Base-by-base conservation (phyloP, 2,797 vertebrate genomes). In the Selene dorsalis region DNA sequence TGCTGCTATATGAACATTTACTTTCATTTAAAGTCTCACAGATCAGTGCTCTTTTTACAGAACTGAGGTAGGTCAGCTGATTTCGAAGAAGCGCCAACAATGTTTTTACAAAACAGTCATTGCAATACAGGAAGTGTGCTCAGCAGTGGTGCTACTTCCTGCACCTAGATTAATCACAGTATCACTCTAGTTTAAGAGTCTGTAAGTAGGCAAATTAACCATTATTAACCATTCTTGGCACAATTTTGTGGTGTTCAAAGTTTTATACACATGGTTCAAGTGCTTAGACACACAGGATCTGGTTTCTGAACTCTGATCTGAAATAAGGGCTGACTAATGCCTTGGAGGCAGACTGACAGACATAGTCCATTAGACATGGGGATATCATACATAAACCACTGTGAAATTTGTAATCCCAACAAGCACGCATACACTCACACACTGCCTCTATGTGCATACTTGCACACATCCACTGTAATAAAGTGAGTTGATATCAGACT, bases 101-200 rank as follows among this genome's bases (percentile, higher is more conserved):
- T 76, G 64, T 89, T 77, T 90, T 88, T 55, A 87, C 69, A 84
- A 91, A 85, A 80, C 68, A 86, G 84, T 87, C 88, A 90, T 85
- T 84, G 83, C 89, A 87, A 88, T 92, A 93, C 93, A 94, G 94
- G 94, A 95, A 95, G 93, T 90, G 86, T n/a, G 69, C 82, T 84
- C 83, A 89, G 87, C 64, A 47, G 76, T 91, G 70, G 89, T 90
- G 92, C 76, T 85, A 87, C 86, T 93, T 95, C 94, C 94, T 94
- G 93, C 52, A 47, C 70, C 78, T 82, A 84, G 71, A 86, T 92
- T 88, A 86, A 91, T 87, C 81, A 88, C 73, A 74, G 53, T 53
- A 72, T 86, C 83, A 76, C 53, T 79, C 32, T 50, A 69, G 68
- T 64, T 22, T 17, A 68, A 22, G n/a, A 75, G 70, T 50, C 22